Percentiles rank a stretch among this genome's conserved stretches.
phyloP scores from a whole-genome alignment of 92 coral and sea anemone species.

The Zoanthus sansibaricus region DNA sequence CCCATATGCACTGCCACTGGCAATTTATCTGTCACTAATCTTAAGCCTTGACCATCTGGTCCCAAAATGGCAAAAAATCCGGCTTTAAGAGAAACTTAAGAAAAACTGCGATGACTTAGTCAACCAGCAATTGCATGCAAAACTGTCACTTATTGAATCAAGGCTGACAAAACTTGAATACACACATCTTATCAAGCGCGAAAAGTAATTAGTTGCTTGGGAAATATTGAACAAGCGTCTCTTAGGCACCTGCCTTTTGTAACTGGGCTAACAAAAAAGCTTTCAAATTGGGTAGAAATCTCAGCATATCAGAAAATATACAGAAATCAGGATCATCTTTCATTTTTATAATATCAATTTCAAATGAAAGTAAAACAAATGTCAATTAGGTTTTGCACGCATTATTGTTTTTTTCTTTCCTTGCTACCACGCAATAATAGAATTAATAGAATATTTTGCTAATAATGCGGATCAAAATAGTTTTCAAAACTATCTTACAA shows the following conservation, averaged over 20 bases:
- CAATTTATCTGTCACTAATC: background rate
- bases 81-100: background rate
- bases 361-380: background rate
- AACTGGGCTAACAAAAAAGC: background rate
- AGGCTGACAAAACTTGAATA: conserved; percentile 22
- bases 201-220: conserved; percentile 11
- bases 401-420: background rate
- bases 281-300: too few relatives aligned
- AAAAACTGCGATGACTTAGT: background rate
- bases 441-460: background rate
- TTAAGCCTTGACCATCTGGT: conserved; percentile 14
- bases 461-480: background rate
- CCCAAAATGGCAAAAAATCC: background rate
- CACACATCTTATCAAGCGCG: conserved; percentile 1
- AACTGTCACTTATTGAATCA: conserved; percentile 21
- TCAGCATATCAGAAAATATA: too few relatives aligned
- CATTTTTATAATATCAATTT: background rate
- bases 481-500: background rate
- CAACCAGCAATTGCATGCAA: conserved; percentile 1
- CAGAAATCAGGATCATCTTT: too few relatives aligned
- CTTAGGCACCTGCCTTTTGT: background rate
- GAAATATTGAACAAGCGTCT: background rate
- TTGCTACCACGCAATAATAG: background rate
- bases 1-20: background rate
- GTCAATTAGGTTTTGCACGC: background rate